Conservation (phyloP, 2,888 invertebrate genomes). For the Lepidochrysops patricia region DNA sequence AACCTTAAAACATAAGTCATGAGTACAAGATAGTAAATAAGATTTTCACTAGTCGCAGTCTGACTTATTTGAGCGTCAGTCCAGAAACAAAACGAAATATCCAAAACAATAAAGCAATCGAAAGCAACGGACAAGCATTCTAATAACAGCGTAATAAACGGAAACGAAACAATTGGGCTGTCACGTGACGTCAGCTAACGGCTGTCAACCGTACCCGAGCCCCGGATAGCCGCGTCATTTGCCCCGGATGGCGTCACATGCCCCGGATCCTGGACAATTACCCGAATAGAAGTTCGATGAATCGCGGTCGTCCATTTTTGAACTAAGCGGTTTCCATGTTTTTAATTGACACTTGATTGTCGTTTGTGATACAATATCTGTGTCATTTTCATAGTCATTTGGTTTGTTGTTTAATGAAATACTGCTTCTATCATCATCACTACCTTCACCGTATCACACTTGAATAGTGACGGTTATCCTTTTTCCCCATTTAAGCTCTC, state of each 20-base stretch:
- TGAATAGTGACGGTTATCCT: too few species aligned
- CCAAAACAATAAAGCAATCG: not conserved
- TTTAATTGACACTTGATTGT: not conserved
- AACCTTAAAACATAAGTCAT: too few species aligned
- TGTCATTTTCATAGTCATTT: not conserved
- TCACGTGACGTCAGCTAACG: not conserved
- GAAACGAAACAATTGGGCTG: not conserved
- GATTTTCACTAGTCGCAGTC: too few species aligned
- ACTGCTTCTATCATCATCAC: too few species aligned
- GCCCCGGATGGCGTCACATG: not conserved
- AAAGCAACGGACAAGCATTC: not conserved
- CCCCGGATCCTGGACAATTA: not conserved
- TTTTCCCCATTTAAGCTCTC: too few species aligned
- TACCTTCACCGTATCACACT: too few species aligned
- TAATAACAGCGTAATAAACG: not conserved
- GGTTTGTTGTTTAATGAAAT: not conserved
- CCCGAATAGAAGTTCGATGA: not conserved
- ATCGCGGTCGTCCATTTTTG: not conserved
- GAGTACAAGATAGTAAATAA: too few species aligned
- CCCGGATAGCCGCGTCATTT: not conserved
- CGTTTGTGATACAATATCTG: not conserved
- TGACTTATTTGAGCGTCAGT: too few species aligned
- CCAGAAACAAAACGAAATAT: not conserved
- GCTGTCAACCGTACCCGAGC: not conserved
- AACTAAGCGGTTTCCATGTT: conserved; percentile 2